These are phyloP conservation scores for Metaphire vulgaris DNA, from an alignment of 1,140 invertebrate genomes.

Conservation along the genomic window DNA sequence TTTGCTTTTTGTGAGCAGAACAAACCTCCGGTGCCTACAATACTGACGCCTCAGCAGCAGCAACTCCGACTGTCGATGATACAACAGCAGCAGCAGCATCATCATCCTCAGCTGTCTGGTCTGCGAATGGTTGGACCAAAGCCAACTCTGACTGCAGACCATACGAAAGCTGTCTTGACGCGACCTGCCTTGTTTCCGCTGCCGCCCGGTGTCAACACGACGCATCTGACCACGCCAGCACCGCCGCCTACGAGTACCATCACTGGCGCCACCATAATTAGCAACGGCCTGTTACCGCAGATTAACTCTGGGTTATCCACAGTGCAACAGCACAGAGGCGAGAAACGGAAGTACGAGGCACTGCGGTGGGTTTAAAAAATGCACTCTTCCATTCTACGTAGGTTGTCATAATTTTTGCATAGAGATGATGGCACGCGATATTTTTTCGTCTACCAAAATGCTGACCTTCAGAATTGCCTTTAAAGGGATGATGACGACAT, in stretches of 20 bases:
- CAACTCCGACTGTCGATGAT: slow-evolving; percentile 4
- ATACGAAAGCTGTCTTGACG: not conserved
- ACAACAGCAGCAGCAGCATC: slow-evolving; percentile 16
- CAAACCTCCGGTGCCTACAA: not conserved
- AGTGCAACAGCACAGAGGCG: not conserved
- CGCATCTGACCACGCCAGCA: too few relatives aligned
- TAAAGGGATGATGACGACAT: slow-evolving; percentile 82
- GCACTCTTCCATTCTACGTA: too few relatives aligned
- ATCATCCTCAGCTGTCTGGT: not conserved
- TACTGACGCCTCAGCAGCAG: slow-evolving; percentile 15
- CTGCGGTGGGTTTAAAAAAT: slow-evolving; percentile 8
- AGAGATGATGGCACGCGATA: too few relatives aligned
- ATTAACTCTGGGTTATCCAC: not conserved
- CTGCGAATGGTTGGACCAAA: not conserved
- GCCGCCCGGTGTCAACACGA: not conserved
- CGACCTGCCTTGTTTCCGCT: not conserved
- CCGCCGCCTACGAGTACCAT: not conserved
- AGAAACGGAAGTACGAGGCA: slow-evolving; percentile 13
- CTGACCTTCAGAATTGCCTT: too few relatives aligned
- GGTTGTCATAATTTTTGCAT: too few relatives aligned
- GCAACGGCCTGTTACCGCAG: not conserved
- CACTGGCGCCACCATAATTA: not conserved
- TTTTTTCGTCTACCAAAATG: too few relatives aligned
- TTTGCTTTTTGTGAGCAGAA: too few relatives aligned
- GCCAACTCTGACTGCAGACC: not conserved